These are phyloP conservation scores for Plusia festucae DNA, from an alignment of 2,888 invertebrate species.

Conservation along the genomic window DNA sequence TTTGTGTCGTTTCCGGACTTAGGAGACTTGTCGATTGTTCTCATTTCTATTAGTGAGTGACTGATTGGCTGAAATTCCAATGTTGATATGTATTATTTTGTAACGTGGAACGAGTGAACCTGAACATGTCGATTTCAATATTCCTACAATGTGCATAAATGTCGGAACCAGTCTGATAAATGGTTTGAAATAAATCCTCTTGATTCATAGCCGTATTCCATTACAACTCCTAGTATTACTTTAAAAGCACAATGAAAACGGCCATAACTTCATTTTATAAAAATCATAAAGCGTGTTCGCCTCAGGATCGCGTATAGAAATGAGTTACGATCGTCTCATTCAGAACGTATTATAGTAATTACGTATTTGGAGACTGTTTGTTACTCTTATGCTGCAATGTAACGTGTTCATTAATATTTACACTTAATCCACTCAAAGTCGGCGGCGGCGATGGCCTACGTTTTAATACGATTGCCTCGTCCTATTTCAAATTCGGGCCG, in stretches of 20 bases:
- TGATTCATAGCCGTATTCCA: conserved; percentile 48
- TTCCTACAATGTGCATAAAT: conserved; percentile 45
- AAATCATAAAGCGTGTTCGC: conserved; percentile 10
- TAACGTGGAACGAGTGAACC: conserved; percentile 3
- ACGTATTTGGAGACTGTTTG: not conserved
- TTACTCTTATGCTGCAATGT: not conserved
- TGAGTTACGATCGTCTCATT: conserved; percentile 13
- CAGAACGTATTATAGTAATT: not conserved
- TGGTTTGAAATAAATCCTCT: conserved; percentile 46
- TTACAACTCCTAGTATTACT: conserved; percentile 37
- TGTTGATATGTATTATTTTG: not conserved
- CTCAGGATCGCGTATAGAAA: not conserved
- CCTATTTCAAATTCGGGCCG: conserved; percentile 66
- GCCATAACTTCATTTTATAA: conserved; percentile 18
- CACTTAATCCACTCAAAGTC: conserved; percentile 8
- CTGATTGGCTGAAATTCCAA: not conserved
- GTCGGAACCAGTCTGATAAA: conserved; percentile 46
- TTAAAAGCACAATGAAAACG: conserved; percentile 26
- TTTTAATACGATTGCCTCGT: conserved; percentile 65
- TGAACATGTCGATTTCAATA: conserved; percentile 33
- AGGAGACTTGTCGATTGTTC: not conserved
- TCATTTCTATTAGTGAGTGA: not conserved
- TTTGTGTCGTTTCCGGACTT: not conserved
- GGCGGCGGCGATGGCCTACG: conserved; percentile 27
- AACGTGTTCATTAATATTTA: conserved; percentile 8